These are phyloP conservation scores for Caradrina clavipalpis DNA, from an alignment of 2,888 invertebrate species.

Conservation along the genomic window DNA sequence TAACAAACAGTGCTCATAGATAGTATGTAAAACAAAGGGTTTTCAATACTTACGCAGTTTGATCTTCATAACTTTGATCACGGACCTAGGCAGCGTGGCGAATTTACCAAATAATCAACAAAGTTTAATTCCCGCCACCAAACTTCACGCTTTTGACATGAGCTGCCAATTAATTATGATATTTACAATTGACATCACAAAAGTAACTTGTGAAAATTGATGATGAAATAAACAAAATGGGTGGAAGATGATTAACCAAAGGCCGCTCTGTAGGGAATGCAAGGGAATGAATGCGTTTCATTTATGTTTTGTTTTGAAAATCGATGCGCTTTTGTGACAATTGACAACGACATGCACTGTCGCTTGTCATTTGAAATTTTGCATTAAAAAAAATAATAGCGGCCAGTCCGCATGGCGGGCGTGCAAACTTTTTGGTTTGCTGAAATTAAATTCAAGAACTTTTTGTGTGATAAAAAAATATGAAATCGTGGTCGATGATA, in stretches of 20 bases:
- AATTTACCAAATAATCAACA: slow-evolving; percentile 76
- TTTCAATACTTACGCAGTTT: slow-evolving; percentile 85
- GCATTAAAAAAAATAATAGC: slow-evolving; percentile 69
- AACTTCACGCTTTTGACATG: slow-evolving; percentile 76
- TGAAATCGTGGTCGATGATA: neutral
- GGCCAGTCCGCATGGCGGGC: slow-evolving; percentile 48
- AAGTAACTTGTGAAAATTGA: slow-evolving; percentile 59
- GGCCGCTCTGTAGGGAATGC: slow-evolving; percentile 74
- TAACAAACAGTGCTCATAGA: neutral
- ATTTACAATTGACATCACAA: slow-evolving; percentile 69
- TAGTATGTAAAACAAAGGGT: slow-evolving; percentile 3
- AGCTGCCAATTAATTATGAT: slow-evolving; percentile 72
- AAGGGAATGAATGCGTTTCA: slow-evolving; percentile 72
- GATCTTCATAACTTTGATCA: slow-evolving; percentile 90
- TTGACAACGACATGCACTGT: slow-evolving; percentile 84
- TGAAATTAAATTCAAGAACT: neutral
- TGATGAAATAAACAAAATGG: slow-evolving; percentile 59
- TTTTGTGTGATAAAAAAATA: neutral
- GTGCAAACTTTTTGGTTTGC: slow-evolving; percentile 31
- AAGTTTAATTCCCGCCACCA: slow-evolving; percentile 77
- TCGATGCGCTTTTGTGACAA: slow-evolving; percentile 86
- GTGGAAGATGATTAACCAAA: slow-evolving; percentile 66
- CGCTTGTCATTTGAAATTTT: slow-evolving; percentile 85
- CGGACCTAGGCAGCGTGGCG: slow-evolving; percentile 88
- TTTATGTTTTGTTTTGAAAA: slow-evolving; percentile 81